Percentiles rank a stretch among this genome's conserved stretches.
Evolutionary conservation across 1,140 invertebrate species (phyloP).

Genomic region (Drosophila triauraria): DNA sequence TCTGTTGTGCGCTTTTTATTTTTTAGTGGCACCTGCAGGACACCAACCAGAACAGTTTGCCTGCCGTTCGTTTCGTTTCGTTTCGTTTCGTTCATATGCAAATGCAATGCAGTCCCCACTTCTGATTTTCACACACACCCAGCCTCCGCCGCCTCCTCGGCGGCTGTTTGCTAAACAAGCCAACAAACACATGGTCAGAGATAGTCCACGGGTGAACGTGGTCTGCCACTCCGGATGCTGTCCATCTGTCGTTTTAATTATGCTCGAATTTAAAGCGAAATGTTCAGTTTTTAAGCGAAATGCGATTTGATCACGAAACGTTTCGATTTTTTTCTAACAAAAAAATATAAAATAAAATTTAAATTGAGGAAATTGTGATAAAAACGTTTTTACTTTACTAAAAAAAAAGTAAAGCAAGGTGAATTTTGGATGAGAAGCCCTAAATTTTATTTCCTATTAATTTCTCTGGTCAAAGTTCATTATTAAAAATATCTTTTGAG

Average conservation of each 20-base stretch:
- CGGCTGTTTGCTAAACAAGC: constrained; percentile 66
- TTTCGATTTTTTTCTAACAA: background rate
- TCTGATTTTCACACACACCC: constrained; percentile 21
- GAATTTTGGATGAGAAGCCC: too few relatives aligned
- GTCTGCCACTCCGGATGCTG: constrained; percentile 18
- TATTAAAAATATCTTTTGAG: background rate
- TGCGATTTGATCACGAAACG: background rate
- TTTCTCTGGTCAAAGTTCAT: background rate
- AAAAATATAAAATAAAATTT: background rate
- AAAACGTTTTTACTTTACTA: too few relatives aligned
- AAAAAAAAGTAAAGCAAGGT: too few relatives aligned
- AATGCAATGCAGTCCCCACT: constrained; percentile 63
- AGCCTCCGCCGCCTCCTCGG: background rate
- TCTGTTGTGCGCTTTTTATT: constrained; percentile 41
- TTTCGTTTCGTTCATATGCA: constrained; percentile 59
- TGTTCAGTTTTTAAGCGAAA: constrained; percentile 14
- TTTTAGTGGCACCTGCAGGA: constrained; percentile 39
- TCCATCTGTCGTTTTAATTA: constrained; percentile 30
- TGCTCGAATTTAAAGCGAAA: constrained; percentile 19
- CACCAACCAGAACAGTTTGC: constrained; percentile 15
- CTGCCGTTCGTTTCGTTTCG: background rate
- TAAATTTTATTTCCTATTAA: too few relatives aligned
- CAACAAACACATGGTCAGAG: constrained; percentile 64
- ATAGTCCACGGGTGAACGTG: constrained; percentile 57
- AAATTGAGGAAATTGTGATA: background rate